These are phyloP conservation scores for Patella caerulea DNA, from an alignment of 2,888 invertebrate genomes.

Conservation along the genomic window DNA sequence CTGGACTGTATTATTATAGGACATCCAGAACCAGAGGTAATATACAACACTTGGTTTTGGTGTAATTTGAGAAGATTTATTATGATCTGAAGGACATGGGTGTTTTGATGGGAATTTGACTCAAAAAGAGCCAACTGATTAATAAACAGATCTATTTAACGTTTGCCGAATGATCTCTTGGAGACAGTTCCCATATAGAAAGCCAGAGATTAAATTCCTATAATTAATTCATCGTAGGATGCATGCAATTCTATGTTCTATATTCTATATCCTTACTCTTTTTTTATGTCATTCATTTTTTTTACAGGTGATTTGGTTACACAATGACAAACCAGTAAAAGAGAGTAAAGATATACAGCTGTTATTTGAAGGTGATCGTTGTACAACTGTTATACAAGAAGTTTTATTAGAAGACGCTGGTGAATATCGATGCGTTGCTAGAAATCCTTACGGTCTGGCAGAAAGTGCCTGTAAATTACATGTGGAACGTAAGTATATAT, in stretches of 20 bases:
- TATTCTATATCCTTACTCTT: no score
- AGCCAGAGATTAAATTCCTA: no score
- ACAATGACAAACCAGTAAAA: conserved; percentile 84
- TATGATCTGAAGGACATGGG: no score
- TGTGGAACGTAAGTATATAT: conserved; percentile 73
- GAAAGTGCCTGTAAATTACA: conserved; percentile 88
- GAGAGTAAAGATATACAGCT: conserved; percentile 87
- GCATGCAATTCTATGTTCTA: no score
- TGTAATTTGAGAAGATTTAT: no score
- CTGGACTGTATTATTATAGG: conserved; percentile 73
- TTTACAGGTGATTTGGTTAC: conserved; percentile 81
- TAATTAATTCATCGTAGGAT: no score
- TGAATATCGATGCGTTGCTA: conserved; percentile 85
- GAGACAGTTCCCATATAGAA: no score
- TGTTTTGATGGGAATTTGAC: no score
- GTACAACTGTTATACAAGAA: conserved; percentile 71
- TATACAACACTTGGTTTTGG: no score
- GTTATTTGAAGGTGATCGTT: conserved; percentile 84
- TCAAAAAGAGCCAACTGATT: no score
- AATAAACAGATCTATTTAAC: no score
- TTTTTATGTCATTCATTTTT: background rate
- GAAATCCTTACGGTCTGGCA: conserved; percentile 90
- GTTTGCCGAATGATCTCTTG: no score
- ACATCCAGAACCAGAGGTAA: conserved; percentile 73
- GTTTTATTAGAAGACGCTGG: conserved; percentile 84